Evolutionary conservation across 2,797 vertebrate species (phyloP).

Genomic region (Brotula barbata): DNA sequence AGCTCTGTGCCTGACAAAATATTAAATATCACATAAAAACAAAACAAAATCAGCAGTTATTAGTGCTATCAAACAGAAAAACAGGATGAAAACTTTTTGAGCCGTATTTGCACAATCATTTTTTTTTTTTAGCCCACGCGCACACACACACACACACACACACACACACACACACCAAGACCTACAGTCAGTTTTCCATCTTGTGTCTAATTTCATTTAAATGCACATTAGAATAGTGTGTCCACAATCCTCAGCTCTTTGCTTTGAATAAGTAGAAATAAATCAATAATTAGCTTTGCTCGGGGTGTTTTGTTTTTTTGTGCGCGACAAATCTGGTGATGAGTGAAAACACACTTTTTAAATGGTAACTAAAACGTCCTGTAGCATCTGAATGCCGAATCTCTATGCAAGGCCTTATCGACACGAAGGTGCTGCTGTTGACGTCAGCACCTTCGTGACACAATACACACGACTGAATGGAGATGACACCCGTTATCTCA

Average conservation of each 20-base stretch:
- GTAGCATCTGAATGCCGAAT: too few relatives aligned
- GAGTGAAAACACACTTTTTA: conserved; percentile 7
- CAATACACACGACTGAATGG: too few relatives aligned
- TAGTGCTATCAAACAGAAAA: conserved; percentile 1
- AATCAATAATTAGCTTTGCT: conserved; percentile 6
- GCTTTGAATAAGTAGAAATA: background rate
- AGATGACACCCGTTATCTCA: too few relatives aligned
- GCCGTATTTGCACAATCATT: too few relatives aligned
- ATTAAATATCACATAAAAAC: conserved; percentile 10
- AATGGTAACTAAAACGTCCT: too few relatives aligned
- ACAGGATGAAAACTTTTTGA: background rate
- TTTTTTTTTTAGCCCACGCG: too few relatives aligned
- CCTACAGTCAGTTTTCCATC: conserved; percentile 1
- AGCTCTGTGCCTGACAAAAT: background rate
- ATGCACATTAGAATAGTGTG: conserved; percentile 16
- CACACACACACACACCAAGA: too few relatives aligned
- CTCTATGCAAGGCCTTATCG: too few relatives aligned
- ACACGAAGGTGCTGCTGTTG: too few relatives aligned
- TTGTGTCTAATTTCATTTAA: conserved; percentile 14
- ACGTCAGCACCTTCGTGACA: too few relatives aligned
- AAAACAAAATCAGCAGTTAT: conserved; percentile 2
- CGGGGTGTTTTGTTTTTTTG: conserved; percentile 2
- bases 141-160: too few relatives aligned
- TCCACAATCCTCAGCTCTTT: conserved; percentile 14
- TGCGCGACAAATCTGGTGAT: background rate